phyloP scores from a whole-genome alignment of 2,888 invertebrate genomes.

The Minunthozetes semirufus region DNA sequence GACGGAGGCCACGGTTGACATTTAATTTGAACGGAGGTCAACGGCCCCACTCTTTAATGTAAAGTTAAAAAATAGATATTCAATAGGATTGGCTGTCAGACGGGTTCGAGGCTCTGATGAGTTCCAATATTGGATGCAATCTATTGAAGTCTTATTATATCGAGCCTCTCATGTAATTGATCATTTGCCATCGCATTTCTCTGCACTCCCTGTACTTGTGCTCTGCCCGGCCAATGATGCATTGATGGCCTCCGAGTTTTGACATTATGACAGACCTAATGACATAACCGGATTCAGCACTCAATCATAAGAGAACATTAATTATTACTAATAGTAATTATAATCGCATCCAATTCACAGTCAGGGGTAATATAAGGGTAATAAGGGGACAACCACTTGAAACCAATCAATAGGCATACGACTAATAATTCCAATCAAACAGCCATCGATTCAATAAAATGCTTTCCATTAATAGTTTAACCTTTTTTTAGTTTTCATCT shows the following conservation, averaged over 20 bases:
- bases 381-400: not conserved
- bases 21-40: slow-evolving; percentile 16
- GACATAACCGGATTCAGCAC: slow-evolving; percentile 23
- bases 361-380: slow-evolving; percentile 15
- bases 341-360: slow-evolving; percentile 6
- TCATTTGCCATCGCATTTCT: not conserved
- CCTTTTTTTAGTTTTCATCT: not conserved
- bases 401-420: not conserved
- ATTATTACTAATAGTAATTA: slow-evolving; percentile 24
- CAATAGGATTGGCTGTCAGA: slow-evolving; percentile 23
- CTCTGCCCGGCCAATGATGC: not conserved
- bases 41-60: slow-evolving; percentile 9
- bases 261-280: slow-evolving; percentile 24
- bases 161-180: not conserved
- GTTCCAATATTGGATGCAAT: slow-evolving; percentile 4
- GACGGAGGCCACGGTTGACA: slow-evolving; percentile 26
- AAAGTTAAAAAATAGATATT: slow-evolving; percentile 14
- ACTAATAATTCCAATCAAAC: not conserved
- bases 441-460: not conserved
- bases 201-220: not conserved
- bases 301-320: slow-evolving; percentile 16
- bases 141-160: slow-evolving; percentile 3
- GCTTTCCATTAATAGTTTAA: not conserved
- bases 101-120: slow-evolving; percentile 4
- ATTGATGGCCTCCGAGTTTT: not conserved